Percentiles rank a stretch among this genome's conserved stretches.
Conservation (phyloP, 2,888 invertebrate genomes). For the Phrixothrix hirtus region DNA sequence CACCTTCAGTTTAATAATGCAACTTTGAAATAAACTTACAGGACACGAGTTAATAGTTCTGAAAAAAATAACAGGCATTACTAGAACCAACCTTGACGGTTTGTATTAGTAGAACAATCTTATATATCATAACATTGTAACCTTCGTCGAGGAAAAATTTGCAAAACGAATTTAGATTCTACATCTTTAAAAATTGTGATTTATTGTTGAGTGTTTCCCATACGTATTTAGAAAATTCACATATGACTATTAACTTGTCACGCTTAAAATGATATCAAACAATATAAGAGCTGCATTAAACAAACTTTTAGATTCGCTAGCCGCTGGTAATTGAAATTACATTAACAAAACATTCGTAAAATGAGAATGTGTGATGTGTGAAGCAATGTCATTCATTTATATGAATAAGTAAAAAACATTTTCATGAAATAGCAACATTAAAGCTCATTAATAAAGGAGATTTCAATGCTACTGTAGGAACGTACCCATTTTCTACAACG, state of each 20-base stretch:
- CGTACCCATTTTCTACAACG: neutral
- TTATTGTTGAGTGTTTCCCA: constrained; percentile 30
- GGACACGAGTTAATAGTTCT: too few relatives aligned
- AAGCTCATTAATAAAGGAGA: neutral
- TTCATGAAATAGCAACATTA: neutral
- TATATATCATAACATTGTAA: too few relatives aligned
- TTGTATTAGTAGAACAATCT: too few relatives aligned
- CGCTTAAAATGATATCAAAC: constrained; percentile 33
- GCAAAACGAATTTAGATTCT: too few relatives aligned
- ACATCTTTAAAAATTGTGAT: constrained; percentile 15
- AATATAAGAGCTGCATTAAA: constrained; percentile 31
- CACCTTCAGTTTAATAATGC: too few relatives aligned
- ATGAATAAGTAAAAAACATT: neutral
- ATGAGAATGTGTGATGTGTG: constrained; percentile 11
- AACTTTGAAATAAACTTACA: too few relatives aligned
- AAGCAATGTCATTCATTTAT: constrained; percentile 13
- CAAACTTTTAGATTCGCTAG: constrained; percentile 30
- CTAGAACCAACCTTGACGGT: too few relatives aligned
- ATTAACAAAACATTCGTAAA: constrained; percentile 19
- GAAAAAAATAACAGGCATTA: too few relatives aligned
- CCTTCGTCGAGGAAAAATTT: constrained; percentile 14
- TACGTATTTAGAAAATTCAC: constrained; percentile 26
- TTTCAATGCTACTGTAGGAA: neutral
- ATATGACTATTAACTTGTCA: constrained; percentile 34
- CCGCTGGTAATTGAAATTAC: constrained; percentile 21